These are phyloP conservation scores for Eulimnadia texana DNA, from an alignment of 1,140 invertebrate species.

Conservation along the genomic window DNA sequence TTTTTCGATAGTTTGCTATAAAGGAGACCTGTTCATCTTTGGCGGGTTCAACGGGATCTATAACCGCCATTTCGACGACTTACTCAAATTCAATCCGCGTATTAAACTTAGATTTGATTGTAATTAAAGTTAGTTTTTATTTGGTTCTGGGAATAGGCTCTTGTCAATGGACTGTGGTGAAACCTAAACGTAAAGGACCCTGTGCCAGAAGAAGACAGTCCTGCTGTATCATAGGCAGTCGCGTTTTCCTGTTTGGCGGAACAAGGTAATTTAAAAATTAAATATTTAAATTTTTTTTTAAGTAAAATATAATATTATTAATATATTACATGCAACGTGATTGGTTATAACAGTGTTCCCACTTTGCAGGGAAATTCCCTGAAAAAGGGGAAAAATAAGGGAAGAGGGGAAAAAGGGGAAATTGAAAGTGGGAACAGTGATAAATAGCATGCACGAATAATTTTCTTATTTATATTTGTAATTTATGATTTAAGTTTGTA, in stretches of 20 bases:
- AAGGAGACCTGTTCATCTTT: conserved; percentile 64
- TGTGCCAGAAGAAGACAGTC: conserved; percentile 58
- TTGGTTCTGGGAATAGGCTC: neutral
- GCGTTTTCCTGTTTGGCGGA: conserved; percentile 69
- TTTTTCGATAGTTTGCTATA: conserved; percentile 49
- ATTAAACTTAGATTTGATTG: conserved; percentile 31
- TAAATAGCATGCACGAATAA: too few species aligned
- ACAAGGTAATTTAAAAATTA: conserved; percentile 42
- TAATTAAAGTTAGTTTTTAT: neutral
- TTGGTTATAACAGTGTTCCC: too few species aligned
- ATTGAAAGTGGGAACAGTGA: too few species aligned
- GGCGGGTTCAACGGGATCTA: conserved; percentile 66
- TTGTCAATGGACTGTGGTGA: conserved; percentile 41
- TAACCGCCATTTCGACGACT: conserved; percentile 64
- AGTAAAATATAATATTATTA: too few species aligned
- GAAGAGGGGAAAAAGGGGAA: too few species aligned
- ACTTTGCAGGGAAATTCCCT: too few species aligned
- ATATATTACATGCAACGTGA: too few species aligned
- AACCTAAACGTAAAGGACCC: conserved; percentile 42
- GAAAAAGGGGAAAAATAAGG: too few species aligned
- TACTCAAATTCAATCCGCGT: conserved; percentile 50
- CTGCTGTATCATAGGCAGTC: conserved; percentile 51
- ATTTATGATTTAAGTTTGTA: too few species aligned
- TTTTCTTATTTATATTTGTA: too few species aligned
- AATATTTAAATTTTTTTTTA: conserved; percentile 1